These are phyloP conservation scores for Perca fluviatilis DNA, from an alignment of 2,113 vertebrate species.

Conservation along the genomic window DNA sequence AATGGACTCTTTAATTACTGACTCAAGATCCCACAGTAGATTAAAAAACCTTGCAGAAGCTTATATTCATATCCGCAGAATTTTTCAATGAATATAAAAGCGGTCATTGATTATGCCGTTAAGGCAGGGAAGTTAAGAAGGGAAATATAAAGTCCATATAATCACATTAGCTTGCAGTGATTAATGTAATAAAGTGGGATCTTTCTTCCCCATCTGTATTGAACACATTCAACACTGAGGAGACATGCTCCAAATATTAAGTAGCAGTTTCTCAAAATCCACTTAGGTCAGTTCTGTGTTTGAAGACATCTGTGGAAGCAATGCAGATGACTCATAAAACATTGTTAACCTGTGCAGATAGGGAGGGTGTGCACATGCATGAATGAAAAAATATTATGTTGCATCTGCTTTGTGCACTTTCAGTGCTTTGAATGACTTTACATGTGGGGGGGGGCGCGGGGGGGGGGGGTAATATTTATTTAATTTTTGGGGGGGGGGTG, in stretches of 20 bases:
- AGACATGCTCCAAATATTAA: constrained; percentile 76
- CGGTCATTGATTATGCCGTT: constrained; percentile 79
- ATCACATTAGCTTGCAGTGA: constrained; percentile 80
- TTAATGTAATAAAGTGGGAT: constrained; percentile 80
- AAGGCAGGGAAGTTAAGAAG: constrained; percentile 66
- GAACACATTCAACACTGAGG: constrained; percentile 61
- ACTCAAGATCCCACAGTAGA: constrained; percentile 75
- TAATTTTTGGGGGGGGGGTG: no score
- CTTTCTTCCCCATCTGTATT: constrained; percentile 66
- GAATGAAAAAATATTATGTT: constrained; percentile 23
- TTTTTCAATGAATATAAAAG: constrained; percentile 82
- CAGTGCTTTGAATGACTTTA: background rate
- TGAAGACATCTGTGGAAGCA: constrained; percentile 50
- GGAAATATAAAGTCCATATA: constrained; percentile 80
- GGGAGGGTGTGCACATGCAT: constrained; percentile 3
- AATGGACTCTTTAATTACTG: constrained; percentile 79
- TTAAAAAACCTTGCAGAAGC: constrained; percentile 67
- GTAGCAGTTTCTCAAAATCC: constrained; percentile 69
- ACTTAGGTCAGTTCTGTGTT: constrained; percentile 65
- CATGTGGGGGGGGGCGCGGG: no score
- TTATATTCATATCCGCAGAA: constrained; percentile 78
- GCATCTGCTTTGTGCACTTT: constrained; percentile 1
- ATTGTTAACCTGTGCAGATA: constrained; percentile 14
- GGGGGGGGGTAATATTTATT: no score
- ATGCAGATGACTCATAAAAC: constrained; percentile 45